A percentile compares a stretch with the other conserved stretches of the same genome.
Conservation (phyloP, 2,888 invertebrate species). For the Cataglyphis rosenhaueri region DNA sequence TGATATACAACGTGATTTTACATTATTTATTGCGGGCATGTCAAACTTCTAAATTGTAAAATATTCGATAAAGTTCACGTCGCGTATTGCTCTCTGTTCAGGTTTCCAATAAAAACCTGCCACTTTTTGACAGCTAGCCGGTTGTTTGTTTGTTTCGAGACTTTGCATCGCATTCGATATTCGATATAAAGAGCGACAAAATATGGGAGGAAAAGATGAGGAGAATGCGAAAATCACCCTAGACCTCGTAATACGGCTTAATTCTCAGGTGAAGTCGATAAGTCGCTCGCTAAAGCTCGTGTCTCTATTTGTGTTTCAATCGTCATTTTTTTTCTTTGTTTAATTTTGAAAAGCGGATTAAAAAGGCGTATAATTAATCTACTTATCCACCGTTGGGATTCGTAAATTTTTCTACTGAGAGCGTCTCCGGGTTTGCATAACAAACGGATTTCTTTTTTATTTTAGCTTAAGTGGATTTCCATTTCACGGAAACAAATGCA, state of each 20-base stretch:
- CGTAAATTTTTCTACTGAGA: background rate
- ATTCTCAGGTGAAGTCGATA: constrained; percentile 32
- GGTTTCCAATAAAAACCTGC: background rate
- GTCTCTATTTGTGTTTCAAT: constrained; percentile 7
- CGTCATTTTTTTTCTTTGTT: background rate
- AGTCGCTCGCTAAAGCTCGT: background rate
- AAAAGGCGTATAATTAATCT: constrained; percentile 38
- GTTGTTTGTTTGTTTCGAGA: constrained; percentile 24
- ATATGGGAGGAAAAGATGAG: background rate
- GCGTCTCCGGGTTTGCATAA: background rate
- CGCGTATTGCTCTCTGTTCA: background rate
- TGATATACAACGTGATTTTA: background rate
- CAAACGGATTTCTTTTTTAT: constrained; percentile 21
- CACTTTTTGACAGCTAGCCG: background rate
- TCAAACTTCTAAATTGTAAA: constrained; percentile 6
- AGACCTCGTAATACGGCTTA: background rate
- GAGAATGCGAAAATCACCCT: background rate
- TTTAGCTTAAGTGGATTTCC: background rate
- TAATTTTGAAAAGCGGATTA: constrained; percentile 12
- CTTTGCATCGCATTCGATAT: background rate
- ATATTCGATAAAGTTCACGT: constrained; percentile 17
- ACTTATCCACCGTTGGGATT: background rate
- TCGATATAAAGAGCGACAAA: background rate
- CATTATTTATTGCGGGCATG: constrained; percentile 22
- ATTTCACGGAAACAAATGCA: constrained; percentile 9